Conservation (phyloP, 2,113 vertebrate genomes). For the Potamarius usumacintae region DNA sequence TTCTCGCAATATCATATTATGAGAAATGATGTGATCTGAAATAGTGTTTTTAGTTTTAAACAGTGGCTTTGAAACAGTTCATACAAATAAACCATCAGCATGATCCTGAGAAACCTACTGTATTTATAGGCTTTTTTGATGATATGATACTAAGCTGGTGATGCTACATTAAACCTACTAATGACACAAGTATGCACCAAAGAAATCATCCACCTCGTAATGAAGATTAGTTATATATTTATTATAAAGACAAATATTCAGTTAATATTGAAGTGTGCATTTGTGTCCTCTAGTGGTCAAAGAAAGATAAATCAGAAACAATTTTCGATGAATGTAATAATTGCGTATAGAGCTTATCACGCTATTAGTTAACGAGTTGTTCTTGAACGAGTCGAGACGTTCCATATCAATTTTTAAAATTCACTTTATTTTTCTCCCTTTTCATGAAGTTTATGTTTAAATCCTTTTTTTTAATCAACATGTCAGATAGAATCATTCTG, state of each 20-base stretch:
- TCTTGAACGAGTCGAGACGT: neutral
- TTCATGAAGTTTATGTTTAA: neutral
- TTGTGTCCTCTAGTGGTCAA: neutral
- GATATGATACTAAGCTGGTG: neutral
- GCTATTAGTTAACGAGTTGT: neutral
- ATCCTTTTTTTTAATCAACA: neutral
- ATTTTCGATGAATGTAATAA: neutral
- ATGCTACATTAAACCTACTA: neutral
- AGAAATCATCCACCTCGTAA: neutral
- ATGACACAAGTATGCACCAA: neutral
- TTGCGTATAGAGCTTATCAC: neutral
- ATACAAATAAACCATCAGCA: neutral
- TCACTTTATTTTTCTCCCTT: neutral
- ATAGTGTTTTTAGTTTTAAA: too few species aligned
- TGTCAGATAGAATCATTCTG: too few species aligned
- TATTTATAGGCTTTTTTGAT: neutral
- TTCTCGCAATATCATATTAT: neutral
- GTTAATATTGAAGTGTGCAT: neutral
- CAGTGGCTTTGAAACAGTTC: neutral
- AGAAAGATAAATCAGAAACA: neutral
- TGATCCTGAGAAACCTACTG: neutral
- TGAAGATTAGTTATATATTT: neutral
- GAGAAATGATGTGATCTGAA: too few species aligned
- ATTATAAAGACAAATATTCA: neutral
- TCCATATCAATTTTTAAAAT: neutral